Conservation (phyloP, 1,140 invertebrate species). For the Acromyrmex heyeri region DNA sequence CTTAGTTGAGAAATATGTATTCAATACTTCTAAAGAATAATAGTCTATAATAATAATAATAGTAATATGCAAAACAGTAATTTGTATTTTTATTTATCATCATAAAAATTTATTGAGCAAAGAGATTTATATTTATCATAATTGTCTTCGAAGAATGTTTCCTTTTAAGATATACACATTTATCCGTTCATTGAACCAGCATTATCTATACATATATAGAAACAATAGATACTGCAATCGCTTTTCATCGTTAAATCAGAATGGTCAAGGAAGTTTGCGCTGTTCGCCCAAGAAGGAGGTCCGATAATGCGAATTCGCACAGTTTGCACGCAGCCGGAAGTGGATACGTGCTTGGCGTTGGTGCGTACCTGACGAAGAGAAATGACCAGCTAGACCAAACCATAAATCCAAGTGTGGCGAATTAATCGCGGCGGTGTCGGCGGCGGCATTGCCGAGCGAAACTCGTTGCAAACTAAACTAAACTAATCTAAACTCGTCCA, state of each 20-base stretch:
- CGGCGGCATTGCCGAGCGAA: slow-evolving; percentile 71
- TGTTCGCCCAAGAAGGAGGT: slow-evolving; percentile 17
- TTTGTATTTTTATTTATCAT: not conserved
- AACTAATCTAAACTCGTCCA: slow-evolving; percentile 86
- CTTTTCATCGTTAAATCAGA: slow-evolving; percentile 15
- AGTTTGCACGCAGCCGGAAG: slow-evolving; percentile 54
- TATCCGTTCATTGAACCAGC: not conserved
- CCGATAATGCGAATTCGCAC: slow-evolving; percentile 62
- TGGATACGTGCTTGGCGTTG: slow-evolving; percentile 56
- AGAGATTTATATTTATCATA: not conserved
- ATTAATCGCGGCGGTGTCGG: slow-evolving; percentile 81
- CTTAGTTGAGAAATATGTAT: too few species aligned
- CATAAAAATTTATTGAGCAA: not conserved
- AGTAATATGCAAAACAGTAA: not conserved
- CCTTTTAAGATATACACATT: not conserved
- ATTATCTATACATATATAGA: too few species aligned
- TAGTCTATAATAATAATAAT: too few species aligned
- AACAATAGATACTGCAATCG: not conserved
- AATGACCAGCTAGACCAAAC: slow-evolving; percentile 81
- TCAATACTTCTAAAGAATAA: too few species aligned
- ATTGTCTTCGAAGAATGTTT: not conserved
- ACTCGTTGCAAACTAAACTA: slow-evolving; percentile 85
- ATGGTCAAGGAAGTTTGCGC: slow-evolving; percentile 47
- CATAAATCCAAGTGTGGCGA: slow-evolving; percentile 82
- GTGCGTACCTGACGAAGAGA: slow-evolving; percentile 82